These are phyloP conservation scores for Sabatieria punctata DNA, from an alignment of 2,888 invertebrate genomes.

Conservation along the genomic window DNA sequence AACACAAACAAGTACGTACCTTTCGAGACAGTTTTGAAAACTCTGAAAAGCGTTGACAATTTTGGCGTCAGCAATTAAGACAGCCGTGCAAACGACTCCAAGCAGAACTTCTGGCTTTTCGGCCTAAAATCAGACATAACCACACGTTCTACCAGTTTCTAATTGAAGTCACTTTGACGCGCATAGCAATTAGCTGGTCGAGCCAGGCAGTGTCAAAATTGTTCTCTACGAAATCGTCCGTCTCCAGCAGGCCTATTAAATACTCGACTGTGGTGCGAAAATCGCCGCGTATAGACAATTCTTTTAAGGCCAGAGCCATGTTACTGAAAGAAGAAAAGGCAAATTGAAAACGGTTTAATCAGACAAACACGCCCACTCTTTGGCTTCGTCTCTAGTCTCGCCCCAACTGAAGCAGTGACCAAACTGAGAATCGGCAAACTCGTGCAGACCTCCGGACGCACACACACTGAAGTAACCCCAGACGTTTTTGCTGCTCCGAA, in stretches of 20 bases:
- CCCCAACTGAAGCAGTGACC: conserved; percentile 99
- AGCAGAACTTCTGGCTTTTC: conserved; percentile 83
- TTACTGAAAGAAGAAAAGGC: conserved; percentile 43
- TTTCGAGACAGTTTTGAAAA: conserved; percentile 76
- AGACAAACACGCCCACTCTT: conserved; percentile 33
- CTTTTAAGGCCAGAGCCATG: conserved; percentile 87
- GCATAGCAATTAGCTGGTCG: conserved; percentile 79
- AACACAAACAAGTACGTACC: conserved; percentile 37
- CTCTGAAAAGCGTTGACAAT: conserved; percentile 66
- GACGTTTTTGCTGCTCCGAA: conserved; percentile 93
- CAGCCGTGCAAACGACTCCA: conserved; percentile 75
- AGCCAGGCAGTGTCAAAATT: conserved; percentile 91
- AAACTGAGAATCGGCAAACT: conserved; percentile 98
- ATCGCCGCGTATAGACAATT: conserved; percentile 88
- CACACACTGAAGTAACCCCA: conserved; percentile 99
- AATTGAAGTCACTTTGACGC: conserved; percentile 45
- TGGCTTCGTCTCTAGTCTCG: conserved; percentile 60
- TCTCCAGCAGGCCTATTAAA: conserved; percentile 82
- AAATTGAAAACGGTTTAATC: too few species aligned
- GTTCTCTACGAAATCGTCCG: conserved; percentile 67
- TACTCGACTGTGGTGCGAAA: conserved; percentile 97
- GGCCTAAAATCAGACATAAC: conserved; percentile 35
- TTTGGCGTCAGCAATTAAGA: conserved; percentile 75
- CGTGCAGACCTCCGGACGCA: conserved; percentile 91
- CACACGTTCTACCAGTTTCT: not conserved